Percentiles rank a stretch among this genome's conserved stretches.
Evolutionary conservation across 2,797 vertebrate genomes (phyloP).

Genomic region (Calcarius lapponicus): DNA sequence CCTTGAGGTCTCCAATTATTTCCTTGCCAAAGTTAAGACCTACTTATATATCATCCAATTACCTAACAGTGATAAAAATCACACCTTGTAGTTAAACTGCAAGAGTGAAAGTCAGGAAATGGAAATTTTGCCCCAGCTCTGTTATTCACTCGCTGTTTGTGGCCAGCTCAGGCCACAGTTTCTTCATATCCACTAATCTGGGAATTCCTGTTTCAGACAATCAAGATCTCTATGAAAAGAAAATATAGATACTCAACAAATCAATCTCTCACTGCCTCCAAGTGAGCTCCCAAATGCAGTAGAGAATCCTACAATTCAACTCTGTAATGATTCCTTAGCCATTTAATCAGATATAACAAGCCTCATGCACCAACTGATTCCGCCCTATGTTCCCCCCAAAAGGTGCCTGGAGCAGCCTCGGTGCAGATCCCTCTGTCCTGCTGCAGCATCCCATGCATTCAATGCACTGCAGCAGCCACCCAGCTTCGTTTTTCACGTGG

Average conservation of each 20-base stretch:
- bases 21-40: neutral
- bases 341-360: neutral
- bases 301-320: neutral
- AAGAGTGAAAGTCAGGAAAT: neutral
- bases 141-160: neutral
- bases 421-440: neutral
- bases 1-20: neutral
- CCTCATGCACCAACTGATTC: neutral
- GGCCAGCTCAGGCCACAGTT: neutral
- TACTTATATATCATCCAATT: neutral
- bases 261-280: neutral
- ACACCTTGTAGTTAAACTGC: neutral
- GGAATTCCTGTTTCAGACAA: neutral
- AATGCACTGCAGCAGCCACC: neutral
- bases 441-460: neutral
- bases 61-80: neutral
- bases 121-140: neutral
- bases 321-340: neutral
- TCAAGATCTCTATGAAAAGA: neutral
- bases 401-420: neutral
- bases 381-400: neutral
- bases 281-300: neutral
- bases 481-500: accelerated
- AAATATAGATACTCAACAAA: neutral
- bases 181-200: neutral